A percentile compares a stretch with the other conserved stretches of the same genome.
Conservation (phyloP, 2,797 vertebrate genomes). For the Onychomys torridus region DNA sequence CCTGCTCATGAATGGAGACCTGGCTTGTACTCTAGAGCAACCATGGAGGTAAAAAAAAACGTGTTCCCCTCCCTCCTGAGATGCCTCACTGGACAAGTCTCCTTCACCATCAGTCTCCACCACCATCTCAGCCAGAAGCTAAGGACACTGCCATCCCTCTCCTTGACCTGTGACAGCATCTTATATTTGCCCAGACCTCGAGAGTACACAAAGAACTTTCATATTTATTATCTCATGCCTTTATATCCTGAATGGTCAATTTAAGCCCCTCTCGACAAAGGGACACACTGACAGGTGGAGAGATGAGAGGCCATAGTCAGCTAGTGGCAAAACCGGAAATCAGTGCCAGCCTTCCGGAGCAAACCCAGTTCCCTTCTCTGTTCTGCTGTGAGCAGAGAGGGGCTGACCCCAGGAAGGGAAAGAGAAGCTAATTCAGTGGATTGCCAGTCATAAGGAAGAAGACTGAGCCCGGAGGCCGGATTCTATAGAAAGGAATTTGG, state of each 20-base stretch:
- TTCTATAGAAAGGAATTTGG: conserved; percentile 4
- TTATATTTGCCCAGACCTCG: background rate
- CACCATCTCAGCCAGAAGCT: background rate
- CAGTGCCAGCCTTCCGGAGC: background rate
- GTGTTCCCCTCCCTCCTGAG: background rate
- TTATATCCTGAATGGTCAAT: background rate
- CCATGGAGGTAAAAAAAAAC: background rate
- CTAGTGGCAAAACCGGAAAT: background rate
- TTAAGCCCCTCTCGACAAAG: background rate
- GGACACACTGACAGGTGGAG: background rate
- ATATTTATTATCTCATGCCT: background rate
- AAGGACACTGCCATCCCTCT: background rate
- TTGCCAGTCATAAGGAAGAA: background rate
- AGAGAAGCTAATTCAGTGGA: background rate
- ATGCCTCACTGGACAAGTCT: background rate
- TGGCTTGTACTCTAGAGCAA: background rate
- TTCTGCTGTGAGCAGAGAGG: background rate
- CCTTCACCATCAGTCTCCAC: background rate
- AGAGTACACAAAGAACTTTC: background rate
- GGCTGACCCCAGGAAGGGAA: background rate
- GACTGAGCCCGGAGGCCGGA: background rate
- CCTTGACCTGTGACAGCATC: background rate
- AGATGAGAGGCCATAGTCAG: background rate
- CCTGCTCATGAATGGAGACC: background rate
- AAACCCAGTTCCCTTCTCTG: background rate